phyloP scores from a whole-genome alignment of 2,797 vertebrate genomes.

The Lophius americanus region DNA sequence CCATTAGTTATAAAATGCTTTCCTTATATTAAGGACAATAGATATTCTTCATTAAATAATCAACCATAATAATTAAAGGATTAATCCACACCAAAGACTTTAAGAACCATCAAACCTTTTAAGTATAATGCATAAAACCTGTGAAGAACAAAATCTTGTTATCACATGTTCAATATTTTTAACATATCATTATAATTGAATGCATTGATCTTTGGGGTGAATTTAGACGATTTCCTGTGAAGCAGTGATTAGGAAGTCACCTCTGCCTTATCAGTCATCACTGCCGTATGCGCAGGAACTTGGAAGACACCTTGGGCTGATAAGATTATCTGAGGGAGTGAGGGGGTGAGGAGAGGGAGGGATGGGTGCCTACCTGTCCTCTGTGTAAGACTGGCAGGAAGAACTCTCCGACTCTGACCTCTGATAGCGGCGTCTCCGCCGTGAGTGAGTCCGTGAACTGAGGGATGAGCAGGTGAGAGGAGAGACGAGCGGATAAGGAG shows the following conservation, averaged over 20 bases:
- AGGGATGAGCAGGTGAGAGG: slow-evolving; percentile 29
- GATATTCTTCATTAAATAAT: not conserved
- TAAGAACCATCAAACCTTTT: not conserved
- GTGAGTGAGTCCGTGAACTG: slow-evolving; percentile 87
- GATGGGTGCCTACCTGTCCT: slow-evolving; percentile 84
- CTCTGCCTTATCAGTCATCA: slow-evolving; percentile 79
- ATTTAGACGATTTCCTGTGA: slow-evolving; percentile 64
- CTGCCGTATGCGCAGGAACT: slow-evolving; percentile 54
- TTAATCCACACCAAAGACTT: slow-evolving; percentile 12
- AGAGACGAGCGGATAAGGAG: slow-evolving; percentile 33
- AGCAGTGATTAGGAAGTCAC: slow-evolving; percentile 74
- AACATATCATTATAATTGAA: slow-evolving; percentile 52
- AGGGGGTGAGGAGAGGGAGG: not conserved
- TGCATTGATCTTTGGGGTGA: slow-evolving; percentile 65
- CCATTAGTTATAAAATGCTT: no score
- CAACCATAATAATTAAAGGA: not conserved
- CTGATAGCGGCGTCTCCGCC: slow-evolving; percentile 78
- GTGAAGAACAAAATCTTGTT: slow-evolving; percentile 23
- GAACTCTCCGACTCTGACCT: slow-evolving; percentile 86
- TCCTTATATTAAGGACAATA: no score
- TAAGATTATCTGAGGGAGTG: slow-evolving; percentile 61
- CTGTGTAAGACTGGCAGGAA: slow-evolving; percentile 81
- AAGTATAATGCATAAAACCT: slow-evolving; percentile 28
- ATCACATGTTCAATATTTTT: slow-evolving; percentile 24
- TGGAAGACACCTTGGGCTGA: slow-evolving; percentile 56